phyloP scores from a whole-genome alignment of 2,888 invertebrate genomes.

The Bugulina stolonifera region DNA sequence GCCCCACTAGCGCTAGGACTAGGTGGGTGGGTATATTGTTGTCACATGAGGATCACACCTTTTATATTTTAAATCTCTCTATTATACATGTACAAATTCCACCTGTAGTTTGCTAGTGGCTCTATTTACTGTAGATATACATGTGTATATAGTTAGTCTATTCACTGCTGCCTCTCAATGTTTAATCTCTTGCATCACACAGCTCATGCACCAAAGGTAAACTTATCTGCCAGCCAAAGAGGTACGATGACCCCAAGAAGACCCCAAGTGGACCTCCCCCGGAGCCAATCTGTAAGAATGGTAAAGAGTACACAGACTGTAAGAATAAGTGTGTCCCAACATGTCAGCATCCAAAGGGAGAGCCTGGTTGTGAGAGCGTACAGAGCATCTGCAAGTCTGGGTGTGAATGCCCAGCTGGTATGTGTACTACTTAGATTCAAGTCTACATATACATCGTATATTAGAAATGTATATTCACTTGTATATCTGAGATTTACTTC shows the following conservation, averaged over 20 bases:
- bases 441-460: too few relatives aligned
- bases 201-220: constrained; percentile 16
- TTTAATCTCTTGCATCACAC: neutral
- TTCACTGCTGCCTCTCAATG: too few relatives aligned
- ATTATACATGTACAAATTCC: too few relatives aligned
- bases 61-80: too few relatives aligned
- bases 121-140: neutral
- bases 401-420: constrained; percentile 57
- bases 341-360: constrained; percentile 37
- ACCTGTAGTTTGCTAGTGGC: neutral
- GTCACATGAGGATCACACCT: too few relatives aligned
- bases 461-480: too few relatives aligned
- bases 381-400: constrained; percentile 63
- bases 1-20: too few relatives aligned
- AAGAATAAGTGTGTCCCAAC: constrained; percentile 67
- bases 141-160: too few relatives aligned
- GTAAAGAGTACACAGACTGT: constrained; percentile 62
- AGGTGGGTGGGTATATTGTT: too few relatives aligned
- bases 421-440: too few relatives aligned
- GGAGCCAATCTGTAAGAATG: constrained; percentile 10
- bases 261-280: neutral
- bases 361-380: constrained; percentile 27
- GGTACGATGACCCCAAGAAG: constrained; percentile 26
- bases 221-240: neutral
- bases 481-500: too few relatives aligned